Base-by-base conservation (phyloP, 1,140 invertebrate species). In the Glomeris maerens region DNA sequence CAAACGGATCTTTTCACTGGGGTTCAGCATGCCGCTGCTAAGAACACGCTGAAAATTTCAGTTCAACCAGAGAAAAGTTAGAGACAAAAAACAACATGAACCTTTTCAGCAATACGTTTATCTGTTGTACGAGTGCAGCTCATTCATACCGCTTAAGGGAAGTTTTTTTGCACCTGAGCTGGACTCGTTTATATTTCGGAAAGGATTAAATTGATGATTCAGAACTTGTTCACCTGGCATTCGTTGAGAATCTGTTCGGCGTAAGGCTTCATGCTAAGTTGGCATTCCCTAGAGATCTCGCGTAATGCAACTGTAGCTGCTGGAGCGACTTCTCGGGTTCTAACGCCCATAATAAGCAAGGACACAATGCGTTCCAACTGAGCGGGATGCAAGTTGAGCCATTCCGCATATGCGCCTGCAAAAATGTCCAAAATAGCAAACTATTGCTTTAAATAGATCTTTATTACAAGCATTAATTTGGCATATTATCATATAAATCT, bases 301-400 rank as follows among this genome's bases (percentile, higher is more conserved):
- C 88, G 87, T 1, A 93, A 68, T 2, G 89, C 86, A 65, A 91
- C 77, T 10, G 87, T 90, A 0, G 88, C 85, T 47, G 78, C 73
- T 1, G 77, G 74, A 1, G 82, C 74, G n/a, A 84, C 76, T 17
- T 82, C 74, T 0, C 75, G 65, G 55, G 79, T 79, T 1, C 69
- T 66, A 23, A 89, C 65, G 3, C 81, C 81, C 14, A 74, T 75
- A 2, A 83, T 70, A 58, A 89, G 70, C 17, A 82, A 67, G 7
- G 79, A 75, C 42, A 84, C 65, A 4, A 75, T 73, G 49, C 64
- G 62, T 4, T 63, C 63, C 29, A 77, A 60, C 49, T 66, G 69
- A 31, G 67, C 66, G 1, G 76, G 80, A 66, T 81, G 78, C 41
- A 67, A 74, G 50, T 74, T 76, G 39, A 92, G 72, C 85, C 87